phyloP scores from a whole-genome alignment of 1,140 invertebrate genomes.

The Pseudomyrmex cubaensis region DNA sequence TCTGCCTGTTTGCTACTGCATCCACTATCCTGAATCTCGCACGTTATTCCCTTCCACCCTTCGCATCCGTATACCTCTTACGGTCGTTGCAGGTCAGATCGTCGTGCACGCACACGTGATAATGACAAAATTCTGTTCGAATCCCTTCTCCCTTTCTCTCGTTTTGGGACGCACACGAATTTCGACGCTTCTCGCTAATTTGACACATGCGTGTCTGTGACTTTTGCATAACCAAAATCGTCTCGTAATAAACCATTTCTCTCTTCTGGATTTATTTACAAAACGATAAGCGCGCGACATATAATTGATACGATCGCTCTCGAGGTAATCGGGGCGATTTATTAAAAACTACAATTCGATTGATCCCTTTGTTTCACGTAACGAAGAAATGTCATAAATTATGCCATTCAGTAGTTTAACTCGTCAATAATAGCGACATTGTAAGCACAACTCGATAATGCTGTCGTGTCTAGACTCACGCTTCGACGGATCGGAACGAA shows the following conservation, averaged over 20 bases:
- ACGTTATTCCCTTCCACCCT: constrained; percentile 61
- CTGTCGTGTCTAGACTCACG: constrained; percentile 52
- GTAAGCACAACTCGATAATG: constrained; percentile 48
- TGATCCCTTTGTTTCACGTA: background rate
- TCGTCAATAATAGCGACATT: constrained; percentile 54
- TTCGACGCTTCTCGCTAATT: constrained; percentile 59
- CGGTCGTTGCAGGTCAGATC: constrained; percentile 33
- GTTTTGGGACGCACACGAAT: constrained; percentile 8
- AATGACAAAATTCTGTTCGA: background rate
- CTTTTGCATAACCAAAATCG: constrained; percentile 33
- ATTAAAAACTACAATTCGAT: background rate
- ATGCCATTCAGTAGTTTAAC: constrained; percentile 46
- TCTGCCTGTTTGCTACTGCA: constrained; percentile 79
- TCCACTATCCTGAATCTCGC: constrained; percentile 61
- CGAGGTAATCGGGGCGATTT: background rate
- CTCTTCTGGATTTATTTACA: constrained; percentile 13
- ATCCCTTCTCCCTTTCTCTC: background rate
- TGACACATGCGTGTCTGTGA: constrained; percentile 47
- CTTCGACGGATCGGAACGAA: constrained; percentile 43
- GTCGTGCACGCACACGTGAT: background rate
- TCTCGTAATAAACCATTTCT: constrained; percentile 24
- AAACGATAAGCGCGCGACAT: no score
- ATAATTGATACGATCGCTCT: background rate
- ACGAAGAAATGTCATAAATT: constrained; percentile 22
- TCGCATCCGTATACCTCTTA: constrained; percentile 50